phyloP scores from a whole-genome alignment of 2,888 invertebrate genomes.

The Sarcophaga subvicina region DNA sequence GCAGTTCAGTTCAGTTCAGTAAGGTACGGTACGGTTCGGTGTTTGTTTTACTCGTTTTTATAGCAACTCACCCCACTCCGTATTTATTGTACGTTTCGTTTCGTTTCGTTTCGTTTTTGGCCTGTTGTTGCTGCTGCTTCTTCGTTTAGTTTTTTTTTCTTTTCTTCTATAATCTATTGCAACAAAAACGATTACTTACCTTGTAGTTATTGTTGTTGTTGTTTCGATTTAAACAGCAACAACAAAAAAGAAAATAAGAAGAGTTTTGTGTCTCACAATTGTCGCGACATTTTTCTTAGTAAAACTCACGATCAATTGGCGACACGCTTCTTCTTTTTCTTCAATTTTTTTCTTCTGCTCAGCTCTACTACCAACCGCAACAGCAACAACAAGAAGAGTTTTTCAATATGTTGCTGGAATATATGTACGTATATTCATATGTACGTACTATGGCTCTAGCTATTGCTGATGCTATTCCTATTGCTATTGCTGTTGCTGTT shows the following conservation, averaged over 20 bases:
- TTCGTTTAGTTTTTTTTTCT: no score
- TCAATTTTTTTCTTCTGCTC: background rate
- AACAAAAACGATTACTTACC: slow-evolving; percentile 32
- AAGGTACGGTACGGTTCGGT: slow-evolving; percentile 14
- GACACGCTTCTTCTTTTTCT: slow-evolving; percentile 78
- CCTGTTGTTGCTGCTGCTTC: slow-evolving; percentile 6
- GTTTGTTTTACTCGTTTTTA: slow-evolving; percentile 2
- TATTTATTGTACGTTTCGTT: slow-evolving; percentile 58
- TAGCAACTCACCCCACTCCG: slow-evolving; percentile 17
- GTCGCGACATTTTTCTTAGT: slow-evolving; percentile 81
- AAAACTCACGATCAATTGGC: slow-evolving; percentile 81
- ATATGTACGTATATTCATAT: background rate
- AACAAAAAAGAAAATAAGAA: slow-evolving; percentile 44
- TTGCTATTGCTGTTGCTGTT: slow-evolving; percentile 7
- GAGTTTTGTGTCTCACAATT: slow-evolving; percentile 72
- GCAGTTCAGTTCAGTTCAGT: no score
- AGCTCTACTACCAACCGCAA: slow-evolving; percentile 10
- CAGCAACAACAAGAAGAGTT: background rate
- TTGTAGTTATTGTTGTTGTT: background rate
- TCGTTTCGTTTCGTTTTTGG: slow-evolving; percentile 59
- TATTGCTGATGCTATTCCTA: slow-evolving; percentile 31
- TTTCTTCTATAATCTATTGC: background rate
- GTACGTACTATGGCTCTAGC: background rate
- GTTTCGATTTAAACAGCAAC: slow-evolving; percentile 34
- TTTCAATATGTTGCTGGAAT: slow-evolving; percentile 29